Base-by-base conservation (phyloP, 2,888 invertebrate genomes). In the Cabera pusaria region DNA sequence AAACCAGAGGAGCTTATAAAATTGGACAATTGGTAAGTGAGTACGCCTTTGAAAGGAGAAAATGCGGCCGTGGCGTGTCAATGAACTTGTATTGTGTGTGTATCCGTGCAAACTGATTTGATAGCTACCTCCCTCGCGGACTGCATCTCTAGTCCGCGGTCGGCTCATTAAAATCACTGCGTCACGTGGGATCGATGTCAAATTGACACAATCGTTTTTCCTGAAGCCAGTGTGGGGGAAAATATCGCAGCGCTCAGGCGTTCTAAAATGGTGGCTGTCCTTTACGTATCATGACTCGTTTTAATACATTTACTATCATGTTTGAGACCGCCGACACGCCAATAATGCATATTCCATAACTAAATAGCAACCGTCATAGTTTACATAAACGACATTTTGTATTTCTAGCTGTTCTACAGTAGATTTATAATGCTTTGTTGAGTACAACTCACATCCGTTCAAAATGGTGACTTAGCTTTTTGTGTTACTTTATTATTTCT, bases 1-100 rank as follows among this genome's bases (percentile, higher is more conserved):
- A 97, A 95, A 90, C 96, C 97, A 38, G 97, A 97, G 83, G 97
- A 97, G 89, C 92, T 97, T 75, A 94, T 97, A 86, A 97, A 97
- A 90, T 91, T 97, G 90, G 97, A 97, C 91, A 95, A 96, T 84
- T 97, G 97, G 97, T 96, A 91, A 96, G 95, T 93, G 75, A 70
- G 68, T 79, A 83, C 84, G 81, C 78, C 81, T 85, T 86, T 79
- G 74, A 69, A 79, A 83, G 84, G 87, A 87, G 88, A 88, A 89
- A 89, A 88, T 86, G 89, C 89, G 88, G 88, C 88, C 88, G 89
- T 88, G 88, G 87, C 88, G 89, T 89, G 90, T 90, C 90, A 90
- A 89, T 90, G 89, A 90, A 89, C 89, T 89, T 89, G 88, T 88
- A 89, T 88, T 89, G 89, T 87, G 88, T 89, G 88, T 88, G 87